Percentiles rank a stretch among this genome's conserved stretches.
These are phyloP conservation scores for Aleiodes testaceus DNA, from an alignment of 2,888 invertebrate species.

Conservation along the genomic window DNA sequence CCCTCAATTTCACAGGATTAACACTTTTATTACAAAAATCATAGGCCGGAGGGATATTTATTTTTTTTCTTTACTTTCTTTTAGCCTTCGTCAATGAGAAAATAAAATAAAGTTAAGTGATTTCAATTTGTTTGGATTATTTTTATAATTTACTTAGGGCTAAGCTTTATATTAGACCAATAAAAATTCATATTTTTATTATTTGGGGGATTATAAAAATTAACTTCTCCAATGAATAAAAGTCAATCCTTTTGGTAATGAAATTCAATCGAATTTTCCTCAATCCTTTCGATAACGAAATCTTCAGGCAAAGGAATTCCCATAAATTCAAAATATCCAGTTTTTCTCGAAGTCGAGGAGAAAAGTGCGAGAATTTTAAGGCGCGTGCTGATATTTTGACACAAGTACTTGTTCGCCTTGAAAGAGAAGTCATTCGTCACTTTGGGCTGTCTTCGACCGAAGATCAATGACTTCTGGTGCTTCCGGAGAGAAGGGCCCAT, in stretches of 20 bases:
- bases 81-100: neutral
- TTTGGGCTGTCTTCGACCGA: slow-evolving; percentile 3
- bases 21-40: slow-evolving; percentile 27
- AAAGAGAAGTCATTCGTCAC: slow-evolving; percentile 24
- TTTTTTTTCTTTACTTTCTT: neutral
- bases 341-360: too few relatives aligned
- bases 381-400: slow-evolving; percentile 24
- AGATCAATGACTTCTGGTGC: neutral
- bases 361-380: neutral
- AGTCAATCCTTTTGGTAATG: too few relatives aligned
- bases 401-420: slow-evolving; percentile 11
- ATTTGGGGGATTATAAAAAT: too few relatives aligned
- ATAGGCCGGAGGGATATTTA: neutral
- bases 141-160: slow-evolving; percentile 3
- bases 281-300: too few relatives aligned
- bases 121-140: slow-evolving; percentile 8
- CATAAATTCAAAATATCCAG: too few relatives aligned
- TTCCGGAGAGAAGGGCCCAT: neutral
- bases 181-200: slow-evolving; percentile 10
- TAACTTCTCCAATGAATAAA: too few relatives aligned
- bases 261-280: too few relatives aligned
- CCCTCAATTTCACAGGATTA: slow-evolving; percentile 26
- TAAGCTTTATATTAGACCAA: slow-evolving; percentile 8
- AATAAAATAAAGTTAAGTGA: slow-evolving; percentile 11
- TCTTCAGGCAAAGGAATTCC: too few relatives aligned